A percentile compares a stretch with the other conserved stretches of the same genome.
Conservation (phyloP, 2,888 invertebrate species). For the Patella depressa region DNA sequence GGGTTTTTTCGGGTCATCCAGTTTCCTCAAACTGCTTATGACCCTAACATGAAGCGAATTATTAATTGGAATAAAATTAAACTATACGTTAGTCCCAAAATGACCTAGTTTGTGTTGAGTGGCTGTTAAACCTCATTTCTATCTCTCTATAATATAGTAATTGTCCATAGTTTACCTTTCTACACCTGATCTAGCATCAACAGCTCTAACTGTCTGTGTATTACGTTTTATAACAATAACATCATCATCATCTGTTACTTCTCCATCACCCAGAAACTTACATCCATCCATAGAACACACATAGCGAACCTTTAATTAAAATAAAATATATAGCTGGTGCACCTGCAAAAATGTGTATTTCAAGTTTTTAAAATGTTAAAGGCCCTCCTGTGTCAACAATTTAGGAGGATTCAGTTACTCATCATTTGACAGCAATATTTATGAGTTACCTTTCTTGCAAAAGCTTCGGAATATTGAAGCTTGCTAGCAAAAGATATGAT, state of each 20-base stretch:
- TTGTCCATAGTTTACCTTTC: conserved; percentile 78
- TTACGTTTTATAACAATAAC: conserved; percentile 85
- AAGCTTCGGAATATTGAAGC: too few relatives aligned
- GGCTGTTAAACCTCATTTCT: too few relatives aligned
- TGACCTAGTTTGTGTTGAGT: too few relatives aligned
- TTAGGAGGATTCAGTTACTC: not conserved
- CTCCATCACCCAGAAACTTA: conserved; percentile 45
- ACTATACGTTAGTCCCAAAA: too few relatives aligned
- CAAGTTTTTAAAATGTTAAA: not conserved
- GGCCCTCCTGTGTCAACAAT: not conserved
- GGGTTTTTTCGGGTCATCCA: too few relatives aligned
- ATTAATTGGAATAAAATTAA: too few relatives aligned
- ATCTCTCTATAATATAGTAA: too few relatives aligned
- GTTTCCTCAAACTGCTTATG: too few relatives aligned
- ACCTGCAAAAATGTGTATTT: not conserved
- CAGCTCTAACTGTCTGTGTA: conserved; percentile 89
- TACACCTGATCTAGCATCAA: conserved; percentile 86
- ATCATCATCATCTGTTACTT: conserved; percentile 69
- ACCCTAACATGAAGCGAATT: too few relatives aligned
- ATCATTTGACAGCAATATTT: too few relatives aligned
- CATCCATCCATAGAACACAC: conserved; percentile 64
- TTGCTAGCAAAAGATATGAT: too few relatives aligned
- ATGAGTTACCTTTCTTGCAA: too few relatives aligned
- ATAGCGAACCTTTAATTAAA: conserved; percentile 56
- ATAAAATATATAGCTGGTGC: not conserved